Conservation (phyloP, 2,888 invertebrate species). For the Podotricha telesiphe region DNA sequence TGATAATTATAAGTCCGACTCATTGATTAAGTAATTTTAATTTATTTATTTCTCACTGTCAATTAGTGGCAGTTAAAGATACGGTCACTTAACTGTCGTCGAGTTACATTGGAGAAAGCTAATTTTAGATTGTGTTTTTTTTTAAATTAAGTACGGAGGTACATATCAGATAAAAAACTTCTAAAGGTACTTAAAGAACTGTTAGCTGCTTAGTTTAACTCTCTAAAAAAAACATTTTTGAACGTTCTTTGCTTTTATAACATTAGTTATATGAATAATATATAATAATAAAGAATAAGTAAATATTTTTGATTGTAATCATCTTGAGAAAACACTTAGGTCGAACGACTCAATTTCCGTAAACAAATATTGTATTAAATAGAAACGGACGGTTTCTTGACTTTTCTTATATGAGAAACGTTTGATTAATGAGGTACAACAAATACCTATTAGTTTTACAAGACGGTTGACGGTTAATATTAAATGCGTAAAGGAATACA, state of each 20-base stretch:
- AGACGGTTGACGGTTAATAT: constrained; percentile 1
- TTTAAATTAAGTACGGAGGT: too few relatives aligned
- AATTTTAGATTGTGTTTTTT: not conserved
- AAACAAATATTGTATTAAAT: constrained; percentile 23
- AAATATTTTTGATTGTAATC: not conserved
- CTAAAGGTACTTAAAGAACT: not conserved
- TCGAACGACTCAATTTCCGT: constrained; percentile 2
- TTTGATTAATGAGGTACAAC: constrained; percentile 10
- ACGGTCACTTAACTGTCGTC: constrained; percentile 6
- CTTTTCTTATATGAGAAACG: constrained; percentile 5
- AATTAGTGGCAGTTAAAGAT: constrained; percentile 22
- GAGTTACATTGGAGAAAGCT: not conserved
- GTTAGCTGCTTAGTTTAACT: not conserved
- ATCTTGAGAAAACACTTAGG: not conserved
- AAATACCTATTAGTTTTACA: not conserved
- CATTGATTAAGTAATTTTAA: constrained; percentile 25
- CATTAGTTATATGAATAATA: too few relatives aligned
- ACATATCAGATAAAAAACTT: not conserved
- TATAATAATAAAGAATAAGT: not conserved
- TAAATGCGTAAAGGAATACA: too few relatives aligned
- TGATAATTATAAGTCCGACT: constrained; percentile 24
- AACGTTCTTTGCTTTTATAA: too few relatives aligned
- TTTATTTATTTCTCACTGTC: constrained; percentile 25
- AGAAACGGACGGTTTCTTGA: constrained; percentile 17
- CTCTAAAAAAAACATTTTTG: not conserved